These are phyloP conservation scores for Drosophila infuscata DNA, from an alignment of 2,888 invertebrate species.

Conservation along the genomic window DNA sequence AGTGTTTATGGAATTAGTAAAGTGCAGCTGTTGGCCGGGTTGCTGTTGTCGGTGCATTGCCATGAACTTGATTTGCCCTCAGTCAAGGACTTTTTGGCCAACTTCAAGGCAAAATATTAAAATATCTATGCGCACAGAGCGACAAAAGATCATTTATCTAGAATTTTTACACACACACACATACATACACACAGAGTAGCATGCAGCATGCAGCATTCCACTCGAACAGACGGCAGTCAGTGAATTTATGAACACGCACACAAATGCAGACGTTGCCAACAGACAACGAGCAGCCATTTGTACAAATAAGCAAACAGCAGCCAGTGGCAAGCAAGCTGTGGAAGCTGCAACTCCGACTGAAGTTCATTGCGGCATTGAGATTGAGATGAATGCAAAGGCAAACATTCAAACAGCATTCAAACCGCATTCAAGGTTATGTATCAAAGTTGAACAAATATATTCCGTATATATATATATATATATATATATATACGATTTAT, in stretches of 20 bases:
- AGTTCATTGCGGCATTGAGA: conserved; percentile 51
- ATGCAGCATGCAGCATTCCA: conserved; percentile 14
- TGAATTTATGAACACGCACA: conserved; percentile 83
- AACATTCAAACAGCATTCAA: conserved; percentile 66
- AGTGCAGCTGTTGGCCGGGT: conserved; percentile 57
- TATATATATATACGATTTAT: not conserved
- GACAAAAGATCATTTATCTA: conserved; percentile 75
- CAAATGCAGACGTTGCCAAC: conserved; percentile 30
- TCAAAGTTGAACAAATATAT: conserved; percentile 77
- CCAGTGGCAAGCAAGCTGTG: not conserved
- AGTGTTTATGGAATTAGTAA: conserved; percentile 81
- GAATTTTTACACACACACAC: conserved; percentile 52
- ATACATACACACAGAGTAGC: not conserved
- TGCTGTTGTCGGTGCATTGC: conserved; percentile 43
- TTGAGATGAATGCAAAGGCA: conserved; percentile 63
- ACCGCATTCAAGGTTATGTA: conserved; percentile 82
- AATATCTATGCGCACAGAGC: conserved; percentile 73
- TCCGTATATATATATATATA: conserved; percentile 7
- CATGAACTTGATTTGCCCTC: conserved; percentile 84
- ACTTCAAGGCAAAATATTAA: conserved; percentile 74
- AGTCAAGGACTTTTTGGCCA: conserved; percentile 83
- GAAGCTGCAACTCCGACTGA: conserved; percentile 8
- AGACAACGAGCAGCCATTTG: conserved; percentile 71
- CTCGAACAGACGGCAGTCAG: conserved; percentile 37
- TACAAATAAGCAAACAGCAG: conserved; percentile 71